Evolutionary conservation across 1,140 invertebrate species (phyloP), one percentile per base, ranked within the genome.

Genomic region (Marisa cornuarietis): DNA sequence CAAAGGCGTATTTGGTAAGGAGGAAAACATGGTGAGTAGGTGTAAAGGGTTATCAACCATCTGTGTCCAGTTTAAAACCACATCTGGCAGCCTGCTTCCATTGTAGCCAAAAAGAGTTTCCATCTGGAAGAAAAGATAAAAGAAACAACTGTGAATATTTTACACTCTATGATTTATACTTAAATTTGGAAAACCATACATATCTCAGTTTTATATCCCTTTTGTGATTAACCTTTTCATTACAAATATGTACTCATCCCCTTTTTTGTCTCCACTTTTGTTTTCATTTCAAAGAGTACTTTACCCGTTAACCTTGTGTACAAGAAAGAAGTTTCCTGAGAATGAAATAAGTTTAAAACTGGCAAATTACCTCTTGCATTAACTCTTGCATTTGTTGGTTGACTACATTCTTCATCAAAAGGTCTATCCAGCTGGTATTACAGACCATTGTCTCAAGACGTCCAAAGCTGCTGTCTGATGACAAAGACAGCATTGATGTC

Each of bases 61-160:
- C 58, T 78, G 26, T 14, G 72, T 79, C 82, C 82, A 83, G 80
- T 83, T 74, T 16, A 83, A 51, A 18, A 26, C 58, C 4, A 58
- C 54, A 58, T 58, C 54, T 58, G 54, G 54, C 8, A 58, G 8
- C 54, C 54, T 58, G 11, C 11, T 58, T 18, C 54, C 54, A 58
- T 58, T 58, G 54, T 58, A 58, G 4, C 1, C 54, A 18, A 58
- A 1, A 58, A 58, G 11, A 58, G 11, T 58, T 58, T 14, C 54
- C 11, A 58, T 6, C 54, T 58, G 54, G 16, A 58, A 6, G 11
- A 18, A 8, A 58, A 14, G 54, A 58, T 58, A 58, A 58, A 18
- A 14, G 54, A 42, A 42, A 42, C 31, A 42, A 42, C 2, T 42
- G 6, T 42, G n/a, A n/a, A 42, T 42, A 42, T 42, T 42, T 42